Base-by-base conservation (phyloP, 1,140 invertebrate genomes). In the Bombus cullumanus region DNA sequence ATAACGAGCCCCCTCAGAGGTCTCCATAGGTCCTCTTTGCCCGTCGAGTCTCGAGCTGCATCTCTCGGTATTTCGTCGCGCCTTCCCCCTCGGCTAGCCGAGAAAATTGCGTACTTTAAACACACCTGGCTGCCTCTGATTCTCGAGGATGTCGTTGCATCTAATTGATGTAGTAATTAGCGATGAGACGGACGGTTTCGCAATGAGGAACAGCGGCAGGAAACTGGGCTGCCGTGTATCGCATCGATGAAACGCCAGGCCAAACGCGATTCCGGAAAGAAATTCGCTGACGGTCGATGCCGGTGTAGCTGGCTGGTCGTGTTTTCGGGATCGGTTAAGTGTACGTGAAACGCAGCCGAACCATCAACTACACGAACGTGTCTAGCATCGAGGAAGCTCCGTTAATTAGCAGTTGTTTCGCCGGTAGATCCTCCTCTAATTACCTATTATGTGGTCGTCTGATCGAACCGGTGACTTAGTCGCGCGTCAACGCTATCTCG, bases 141-240 rank as follows among this genome's bases (percentile, higher is more conserved):
- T 91, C 91, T 91, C 86, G 75, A 93, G 88, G 89, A 66, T 86
- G 88, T 91, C 90, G 86, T 93, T 92, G 90, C 83, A 77, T 91
- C 88, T 93, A 93, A 93, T 93, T 92, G 92, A 93, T 86, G 88
- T 69, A 69, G 83, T 93, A 91, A 93, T 93, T 93, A 93, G 89
- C 90, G 84, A 86, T 87, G 88, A 91, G 74, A 76, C 82, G 82
- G 43, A 85, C 57, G 64, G 82, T 87, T 87, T 85, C 66, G 81
- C 76, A 84, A 91, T 90, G 18, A 53, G 47, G 18, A 53, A 53
- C 47, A 53, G 5, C 47, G 47, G 0, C 18, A 22, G 47, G 47
- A 53, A 22, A 53, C 1, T 8, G 47, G 47, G 47, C 47, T 53
- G 5, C 0, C 18, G 1, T 0, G 47, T 22, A 53, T 53, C 47